Base-by-base conservation (phyloP, 2,888 invertebrate genomes). In the Microctonus aethiopoides region DNA sequence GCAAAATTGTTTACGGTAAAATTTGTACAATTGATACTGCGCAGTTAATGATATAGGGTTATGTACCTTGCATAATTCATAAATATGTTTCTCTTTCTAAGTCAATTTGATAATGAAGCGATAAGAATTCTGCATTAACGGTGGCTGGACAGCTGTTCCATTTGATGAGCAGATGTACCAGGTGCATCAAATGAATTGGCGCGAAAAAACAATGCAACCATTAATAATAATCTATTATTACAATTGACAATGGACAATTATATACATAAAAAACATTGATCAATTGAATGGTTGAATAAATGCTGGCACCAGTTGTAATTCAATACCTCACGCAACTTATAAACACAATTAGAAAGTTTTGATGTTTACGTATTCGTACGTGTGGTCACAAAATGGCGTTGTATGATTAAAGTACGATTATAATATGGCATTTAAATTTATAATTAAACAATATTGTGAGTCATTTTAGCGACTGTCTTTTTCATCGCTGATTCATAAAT, bases 371-470 rank as follows among this genome's bases (percentile, higher is more conserved):
- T 80, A 67, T 71, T 68, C 74, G 67, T 66, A 74, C 77, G 75
- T 75, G 77, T 75, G 78, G 71, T 74, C 81, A 81, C 81, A 81
- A 81, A 81, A 81, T 81, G 81, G 81, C 81, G 81, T 79, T 75
- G 70, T 64, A 39, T 54, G 16, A 65, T 65, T 56, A 65, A 65
- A 46, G 16, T 65, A 39, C 65, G 56, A 39, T 32, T 57, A 34
- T 29, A 7, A 56, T n/a, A 32, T 24, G 20, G n/a, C n/a, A 65
- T 36, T 24, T 39, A 1, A 13, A 56, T 24, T 26, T 7, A 41
- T 52, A 20, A 41, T 51, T 20, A 60, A 20, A 36, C 34, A 54
- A 56, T 34, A 52, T 66, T 11, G 32, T 26, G 29, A 24, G 22
- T n/a, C 26, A 46, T 66, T 41, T 56, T 39, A 16, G 36, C 32